Evolutionary conservation across 2,113 vertebrate species (phyloP).

Genomic region (Triplophysa tibetana): DNA sequence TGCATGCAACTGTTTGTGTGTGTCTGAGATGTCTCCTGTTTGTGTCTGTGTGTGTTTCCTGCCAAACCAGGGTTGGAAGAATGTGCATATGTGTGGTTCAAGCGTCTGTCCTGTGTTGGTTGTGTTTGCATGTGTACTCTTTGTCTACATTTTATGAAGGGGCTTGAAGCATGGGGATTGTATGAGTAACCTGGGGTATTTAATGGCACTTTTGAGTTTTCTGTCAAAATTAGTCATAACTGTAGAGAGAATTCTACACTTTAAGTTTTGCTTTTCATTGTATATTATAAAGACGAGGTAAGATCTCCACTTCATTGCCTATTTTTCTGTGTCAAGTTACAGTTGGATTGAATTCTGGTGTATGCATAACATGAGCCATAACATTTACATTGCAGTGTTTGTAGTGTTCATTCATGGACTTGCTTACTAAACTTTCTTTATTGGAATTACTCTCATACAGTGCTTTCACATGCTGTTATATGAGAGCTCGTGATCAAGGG

Average conservation of each 20-base stretch:
- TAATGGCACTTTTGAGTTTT: conserved; percentile 44
- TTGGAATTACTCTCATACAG: conserved; percentile 10
- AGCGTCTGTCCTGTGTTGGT: neutral
- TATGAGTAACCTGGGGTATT: conserved; percentile 4
- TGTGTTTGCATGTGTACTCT: neutral
- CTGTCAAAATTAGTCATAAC: conserved; percentile 9
- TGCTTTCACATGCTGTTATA: conserved; percentile 19
- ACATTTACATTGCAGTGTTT: neutral
- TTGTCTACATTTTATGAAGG: conserved; percentile 3
- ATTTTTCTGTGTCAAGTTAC: neutral
- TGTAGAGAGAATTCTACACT: neutral
- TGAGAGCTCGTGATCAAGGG: conserved; percentile 10
- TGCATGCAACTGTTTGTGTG: conserved; percentile 34
- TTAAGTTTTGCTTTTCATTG: neutral
- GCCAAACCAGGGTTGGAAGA: neutral
- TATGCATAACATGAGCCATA: neutral
- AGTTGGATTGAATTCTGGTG: neutral
- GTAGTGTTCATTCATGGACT: neutral
- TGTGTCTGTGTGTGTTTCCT: conserved; percentile 44
- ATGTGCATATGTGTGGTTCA: conserved; percentile 14
- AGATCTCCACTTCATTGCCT: neutral
- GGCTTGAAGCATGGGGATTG: conserved; percentile 5
- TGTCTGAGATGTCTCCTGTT: conserved; percentile 1
- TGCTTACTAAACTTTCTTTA: conserved; percentile 5
- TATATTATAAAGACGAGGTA: neutral